These are phyloP conservation scores for Lypha dubia DNA, from an alignment of 2,888 invertebrate genomes.

Conservation along the genomic window DNA sequence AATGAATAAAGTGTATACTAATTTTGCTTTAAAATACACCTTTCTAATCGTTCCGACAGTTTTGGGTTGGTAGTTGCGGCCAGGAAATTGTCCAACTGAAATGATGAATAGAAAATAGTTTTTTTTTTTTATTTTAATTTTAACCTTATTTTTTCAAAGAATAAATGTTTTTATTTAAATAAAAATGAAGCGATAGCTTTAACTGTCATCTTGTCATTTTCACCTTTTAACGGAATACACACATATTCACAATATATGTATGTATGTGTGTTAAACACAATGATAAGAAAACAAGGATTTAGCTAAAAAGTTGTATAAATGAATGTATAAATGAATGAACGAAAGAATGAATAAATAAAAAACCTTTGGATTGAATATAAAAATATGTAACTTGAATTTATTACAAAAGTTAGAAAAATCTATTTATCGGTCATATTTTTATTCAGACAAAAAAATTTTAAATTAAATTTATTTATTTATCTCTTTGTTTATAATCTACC, in stretches of 20 bases:
- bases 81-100: slow-evolving; percentile 56
- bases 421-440: not conserved
- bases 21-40: slow-evolving; percentile 53
- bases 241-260: not conserved
- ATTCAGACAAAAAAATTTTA: no score
- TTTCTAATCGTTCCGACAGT: slow-evolving; percentile 66
- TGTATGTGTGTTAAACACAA: not conserved
- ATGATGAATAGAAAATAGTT: slow-evolving; percentile 11
- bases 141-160: slow-evolving; percentile 3
- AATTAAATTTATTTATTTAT: no score
- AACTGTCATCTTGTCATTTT: slow-evolving; percentile 57
- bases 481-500: no score
- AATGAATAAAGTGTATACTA: not conserved
- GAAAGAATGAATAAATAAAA: slow-evolving; percentile 8
- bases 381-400: slow-evolving; percentile 23
- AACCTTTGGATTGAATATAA: not conserved
- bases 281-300: not conserved
- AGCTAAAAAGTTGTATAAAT: slow-evolving; percentile 4
- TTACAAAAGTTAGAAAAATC: slow-evolving; percentile 24
- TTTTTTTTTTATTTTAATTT: not conserved
- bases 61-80: slow-evolving; percentile 55
- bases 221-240: slow-evolving; percentile 13
- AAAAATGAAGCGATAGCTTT: slow-evolving; percentile 43
- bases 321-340: slow-evolving; percentile 19
- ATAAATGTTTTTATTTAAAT: slow-evolving; percentile 24